Base-by-base conservation (phyloP, 2,888 invertebrate species). In the Stegophylla sp. region DNA sequence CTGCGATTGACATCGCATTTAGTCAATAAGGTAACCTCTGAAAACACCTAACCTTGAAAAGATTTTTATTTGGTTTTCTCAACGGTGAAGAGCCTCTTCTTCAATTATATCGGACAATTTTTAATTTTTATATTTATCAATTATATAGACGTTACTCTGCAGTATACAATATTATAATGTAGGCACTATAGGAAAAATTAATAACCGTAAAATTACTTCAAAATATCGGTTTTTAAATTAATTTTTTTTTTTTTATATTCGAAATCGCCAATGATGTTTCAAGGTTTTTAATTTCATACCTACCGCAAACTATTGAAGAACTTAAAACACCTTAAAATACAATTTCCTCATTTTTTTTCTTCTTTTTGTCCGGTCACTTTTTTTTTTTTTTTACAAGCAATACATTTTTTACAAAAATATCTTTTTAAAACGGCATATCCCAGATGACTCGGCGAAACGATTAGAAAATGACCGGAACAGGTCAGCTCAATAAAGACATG, bases 161-260 rank as follows among this genome's bases (percentile, higher is more conserved):
- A 53, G 43, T 45, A 45, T 45, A 45, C 12, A 13, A 15, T 56
- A 56, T 23, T 20, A 12, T 34, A 34, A 15, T n/a, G n/a, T n/a
- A n/a, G n/a, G n/a, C n/a, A 23, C 20, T 5, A 34, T 20, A n/a
- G 15, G 13, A 28, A 43, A 45, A 73, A 69, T 48, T 63, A 74
- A 64, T 75, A 75, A 51, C 51, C 63, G 34, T 63, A 23, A 75
- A 75, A 75, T 64, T 17, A 41, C 48, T 23, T 43, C 41, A 20
- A 34, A 51, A 69, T 69, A 56, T 23, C 28, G 23, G 5, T 71
- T 53, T 71, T 71, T 34, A 53, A 53, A 45, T 71, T 56, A 51
- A 72, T 43, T 56, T 72, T 4, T 53, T 15, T 23, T 28, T 59
- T 73, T 45, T 61, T 20, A 3, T 23, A n/a, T 20, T 9, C 17